A percentile compares a stretch with the other conserved stretches of the same genome.
Evolutionary conservation across 2,113 vertebrate species (phyloP).

Genomic region (Tursiops truncatus): DNA sequence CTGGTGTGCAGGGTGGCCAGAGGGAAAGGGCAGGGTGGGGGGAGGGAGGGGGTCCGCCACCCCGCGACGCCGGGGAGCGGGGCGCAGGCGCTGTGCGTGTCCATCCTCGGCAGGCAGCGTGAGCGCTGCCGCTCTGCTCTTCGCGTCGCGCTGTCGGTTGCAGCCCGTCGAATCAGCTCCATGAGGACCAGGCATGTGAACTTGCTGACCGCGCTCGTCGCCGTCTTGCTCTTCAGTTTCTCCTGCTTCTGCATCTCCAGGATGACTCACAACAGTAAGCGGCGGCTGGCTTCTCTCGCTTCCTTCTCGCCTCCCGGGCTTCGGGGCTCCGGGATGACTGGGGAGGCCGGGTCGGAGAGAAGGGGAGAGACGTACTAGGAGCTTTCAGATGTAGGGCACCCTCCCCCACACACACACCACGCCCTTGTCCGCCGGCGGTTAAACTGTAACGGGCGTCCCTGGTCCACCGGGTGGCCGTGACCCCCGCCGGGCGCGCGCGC

Average conservation of each 20-base stretch:
- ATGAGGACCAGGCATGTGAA: conserved; percentile 36
- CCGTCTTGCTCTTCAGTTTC: conserved; percentile 30
- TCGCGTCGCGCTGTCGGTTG: accelerated
- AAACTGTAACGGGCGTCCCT: background rate
- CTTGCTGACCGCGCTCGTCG: background rate
- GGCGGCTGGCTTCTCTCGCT: background rate
- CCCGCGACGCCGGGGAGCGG: accelerated
- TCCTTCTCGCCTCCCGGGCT: accelerated
- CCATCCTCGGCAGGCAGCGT: accelerated
- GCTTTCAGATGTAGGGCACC: accelerated
- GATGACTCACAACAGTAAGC: conserved; percentile 56
- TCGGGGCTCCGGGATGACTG: background rate
- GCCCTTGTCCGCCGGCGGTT: background rate
- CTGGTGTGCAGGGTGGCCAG: background rate
- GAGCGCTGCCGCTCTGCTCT: accelerated
- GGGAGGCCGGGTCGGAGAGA: accelerated
- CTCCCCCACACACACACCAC: background rate
- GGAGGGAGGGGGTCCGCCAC: background rate
- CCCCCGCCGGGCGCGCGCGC: background rate
- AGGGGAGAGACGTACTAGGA: accelerated
- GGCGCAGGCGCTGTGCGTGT: background rate
- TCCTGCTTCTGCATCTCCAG: conserved; percentile 64
- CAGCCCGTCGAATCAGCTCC: accelerated
- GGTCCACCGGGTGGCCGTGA: accelerated
- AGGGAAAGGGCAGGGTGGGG: background rate